These are phyloP conservation scores for Xylota sylvarum DNA, from an alignment of 2,888 invertebrate genomes.

Conservation along the genomic window DNA sequence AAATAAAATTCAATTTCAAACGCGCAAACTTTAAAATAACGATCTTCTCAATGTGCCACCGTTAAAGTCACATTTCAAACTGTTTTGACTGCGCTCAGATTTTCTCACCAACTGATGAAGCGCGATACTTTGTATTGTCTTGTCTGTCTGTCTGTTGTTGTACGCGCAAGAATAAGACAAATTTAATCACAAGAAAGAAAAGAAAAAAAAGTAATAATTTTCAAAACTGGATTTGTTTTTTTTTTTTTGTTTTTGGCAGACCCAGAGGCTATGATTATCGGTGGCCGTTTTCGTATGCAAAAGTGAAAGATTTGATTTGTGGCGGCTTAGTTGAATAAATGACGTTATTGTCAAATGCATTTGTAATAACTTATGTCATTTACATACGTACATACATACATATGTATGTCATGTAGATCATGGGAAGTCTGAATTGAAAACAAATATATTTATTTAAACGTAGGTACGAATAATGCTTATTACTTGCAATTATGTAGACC, in stretches of 20 bases:
- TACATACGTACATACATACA: background rate
- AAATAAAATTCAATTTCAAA: background rate
- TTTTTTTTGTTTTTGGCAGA: background rate
- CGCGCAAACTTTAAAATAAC: background rate
- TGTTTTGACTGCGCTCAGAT: conserved; percentile 5
- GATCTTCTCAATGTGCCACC: background rate
- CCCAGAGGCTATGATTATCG: background rate
- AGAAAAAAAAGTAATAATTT: background rate
- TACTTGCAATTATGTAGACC: too few relatives aligned
- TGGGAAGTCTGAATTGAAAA: background rate
- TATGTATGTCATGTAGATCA: background rate
- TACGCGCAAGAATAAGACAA: conserved; percentile 1
- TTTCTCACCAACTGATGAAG: background rate
- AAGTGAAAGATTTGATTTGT: background rate
- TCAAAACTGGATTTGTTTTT: conserved; percentile 14
- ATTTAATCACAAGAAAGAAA: conserved; percentile 12
- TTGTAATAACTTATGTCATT: background rate
- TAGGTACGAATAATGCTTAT: too few relatives aligned
- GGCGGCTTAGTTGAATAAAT: background rate
- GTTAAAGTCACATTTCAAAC: conserved; percentile 11
- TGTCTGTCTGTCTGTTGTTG: background rate
- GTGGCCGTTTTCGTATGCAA: background rate
- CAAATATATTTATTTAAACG: too few relatives aligned
- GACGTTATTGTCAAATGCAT: background rate
- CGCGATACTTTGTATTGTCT: background rate